phyloP scores from a whole-genome alignment of 2,113 vertebrate genomes.

The Myrmecophaga tridactyla region DNA sequence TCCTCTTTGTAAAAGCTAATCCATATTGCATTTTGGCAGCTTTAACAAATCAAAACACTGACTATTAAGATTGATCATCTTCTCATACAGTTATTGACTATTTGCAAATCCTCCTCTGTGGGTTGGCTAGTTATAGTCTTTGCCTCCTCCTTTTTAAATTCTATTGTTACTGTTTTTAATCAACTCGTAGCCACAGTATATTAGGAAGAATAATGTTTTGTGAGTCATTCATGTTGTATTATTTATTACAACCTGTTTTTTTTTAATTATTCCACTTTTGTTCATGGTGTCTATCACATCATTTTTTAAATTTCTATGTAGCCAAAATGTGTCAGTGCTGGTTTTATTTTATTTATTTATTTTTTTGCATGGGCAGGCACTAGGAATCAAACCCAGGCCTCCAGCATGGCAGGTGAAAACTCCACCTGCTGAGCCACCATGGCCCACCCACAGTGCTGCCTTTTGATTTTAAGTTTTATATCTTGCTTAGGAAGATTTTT shows the following conservation, averaged over 20 bases:
- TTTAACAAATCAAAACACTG: too few species aligned
- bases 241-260: not conserved
- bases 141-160: not conserved
- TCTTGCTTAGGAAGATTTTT: not conserved
- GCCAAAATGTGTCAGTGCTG: not conserved
- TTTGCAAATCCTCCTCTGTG: not conserved
- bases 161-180: not conserved
- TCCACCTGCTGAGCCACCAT: too few species aligned
- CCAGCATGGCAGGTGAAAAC: too few species aligned
- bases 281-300: not conserved
- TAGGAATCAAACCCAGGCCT: too few species aligned
- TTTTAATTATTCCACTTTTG: not conserved
- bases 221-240: not conserved
- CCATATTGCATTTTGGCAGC: too few species aligned
- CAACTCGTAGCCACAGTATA: not conserved
- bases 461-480: conserved; percentile 16
- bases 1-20: too few species aligned
- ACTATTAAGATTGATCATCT: not conserved
- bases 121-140: not conserved
- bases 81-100: not conserved
- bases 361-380: too few species aligned
- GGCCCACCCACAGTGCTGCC: too few species aligned
- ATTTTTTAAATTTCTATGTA: not conserved
- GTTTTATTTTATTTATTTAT: too few species aligned
- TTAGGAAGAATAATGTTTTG: not conserved